Conservation (phyloP, 2,888 invertebrate genomes). For the Ochropacha duplaris region DNA sequence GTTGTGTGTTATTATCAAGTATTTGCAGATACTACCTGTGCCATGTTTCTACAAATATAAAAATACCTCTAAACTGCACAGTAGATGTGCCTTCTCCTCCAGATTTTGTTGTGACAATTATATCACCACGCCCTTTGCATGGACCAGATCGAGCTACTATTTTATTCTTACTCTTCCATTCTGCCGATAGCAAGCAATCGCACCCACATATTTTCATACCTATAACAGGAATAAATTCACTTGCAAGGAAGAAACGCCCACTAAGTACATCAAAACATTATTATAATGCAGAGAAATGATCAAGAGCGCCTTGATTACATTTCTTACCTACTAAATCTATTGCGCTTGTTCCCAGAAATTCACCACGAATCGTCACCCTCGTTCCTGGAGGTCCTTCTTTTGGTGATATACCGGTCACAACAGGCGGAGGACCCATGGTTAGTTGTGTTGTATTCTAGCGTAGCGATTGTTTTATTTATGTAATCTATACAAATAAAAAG, state of each 20-base stretch:
- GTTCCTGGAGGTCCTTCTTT: conserved; percentile 99
- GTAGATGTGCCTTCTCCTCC: conserved; percentile 95
- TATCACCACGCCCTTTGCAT: conserved; percentile 95
- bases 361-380: conserved; percentile 96
- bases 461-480: conserved; percentile 5
- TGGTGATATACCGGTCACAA: conserved; percentile 98
- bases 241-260: conserved; percentile 19
- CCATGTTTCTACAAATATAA: not conserved
- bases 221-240: conserved; percentile 51
- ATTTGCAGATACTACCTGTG: no score
- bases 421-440: conserved; percentile 89
- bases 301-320: not conserved
- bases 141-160: conserved; percentile 97
- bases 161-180: conserved; percentile 99
- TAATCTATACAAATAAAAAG: no score
- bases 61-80: conserved; percentile 91
- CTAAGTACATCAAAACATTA: not conserved
- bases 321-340: conserved; percentile 91
- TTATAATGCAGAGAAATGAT: not conserved
- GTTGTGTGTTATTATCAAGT: no score
- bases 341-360: conserved; percentile 94
- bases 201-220: conserved; percentile 97
- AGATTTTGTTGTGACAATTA: conserved; percentile 92
- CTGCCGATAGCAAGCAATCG: conserved; percentile 96
- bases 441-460: no score